Percentiles rank a stretch among this genome's conserved stretches.
phyloP scores from a whole-genome alignment of 2,888 invertebrate genomes.

The Linyphia triangularis region DNA sequence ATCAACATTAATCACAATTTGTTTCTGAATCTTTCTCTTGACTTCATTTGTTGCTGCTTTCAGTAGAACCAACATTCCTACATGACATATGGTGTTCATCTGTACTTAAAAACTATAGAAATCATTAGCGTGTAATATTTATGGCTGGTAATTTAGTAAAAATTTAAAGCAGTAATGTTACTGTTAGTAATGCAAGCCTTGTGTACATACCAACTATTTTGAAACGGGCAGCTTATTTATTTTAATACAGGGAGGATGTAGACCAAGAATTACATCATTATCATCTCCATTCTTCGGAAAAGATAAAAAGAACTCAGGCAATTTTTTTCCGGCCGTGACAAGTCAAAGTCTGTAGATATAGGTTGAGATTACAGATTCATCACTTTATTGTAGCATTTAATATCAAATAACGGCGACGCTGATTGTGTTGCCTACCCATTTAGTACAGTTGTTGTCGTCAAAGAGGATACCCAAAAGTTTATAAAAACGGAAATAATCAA shows the following conservation, averaged over 20 bases:
- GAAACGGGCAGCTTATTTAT: slow-evolving; percentile 76
- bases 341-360: slow-evolving; percentile 70
- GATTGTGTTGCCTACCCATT: slow-evolving; percentile 44
- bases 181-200: slow-evolving; percentile 75
- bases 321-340: slow-evolving; percentile 71
- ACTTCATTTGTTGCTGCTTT: slow-evolving; percentile 68
- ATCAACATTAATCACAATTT: slow-evolving; percentile 26
- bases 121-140: slow-evolving; percentile 74
- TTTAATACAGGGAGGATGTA: slow-evolving; percentile 75
- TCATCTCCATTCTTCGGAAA: slow-evolving; percentile 69
- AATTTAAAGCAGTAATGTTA: slow-evolving; percentile 69
- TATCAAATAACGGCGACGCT: slow-evolving; percentile 31
- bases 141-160: slow-evolving; percentile 73
- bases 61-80: slow-evolving; percentile 75
- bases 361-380: slow-evolving; percentile 58
- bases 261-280: slow-evolving; percentile 75
- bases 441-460: slow-evolving; percentile 57
- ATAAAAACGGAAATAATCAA: slow-evolving; percentile 18
- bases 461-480: slow-evolving; percentile 22
- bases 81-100: slow-evolving; percentile 74
- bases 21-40: slow-evolving; percentile 4
- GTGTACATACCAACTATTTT: slow-evolving; percentile 76
- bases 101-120: slow-evolving; percentile 75
- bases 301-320: slow-evolving; percentile 73
- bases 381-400: slow-evolving; percentile 60